Percentiles rank a stretch among this genome's conserved stretches.
phyloP scores from a whole-genome alignment of 92 coral and sea anemone species.

The Palythoa heliodiscus region DNA sequence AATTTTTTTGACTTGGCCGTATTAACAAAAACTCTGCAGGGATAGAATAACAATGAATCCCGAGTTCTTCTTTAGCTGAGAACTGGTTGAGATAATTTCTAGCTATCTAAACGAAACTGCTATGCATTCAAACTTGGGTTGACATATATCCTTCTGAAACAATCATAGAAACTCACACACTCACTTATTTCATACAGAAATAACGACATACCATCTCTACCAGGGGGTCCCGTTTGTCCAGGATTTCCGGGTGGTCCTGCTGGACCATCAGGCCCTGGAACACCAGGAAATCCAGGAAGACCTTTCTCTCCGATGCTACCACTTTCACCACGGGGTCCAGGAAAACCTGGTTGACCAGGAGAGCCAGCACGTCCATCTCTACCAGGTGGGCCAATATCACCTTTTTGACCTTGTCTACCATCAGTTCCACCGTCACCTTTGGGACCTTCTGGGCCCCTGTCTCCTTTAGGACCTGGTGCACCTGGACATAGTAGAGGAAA shows the following conservation, averaged over 20 bases:
- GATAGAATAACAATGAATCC: too few species aligned
- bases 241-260: conserved; percentile 47
- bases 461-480: conserved; percentile 18
- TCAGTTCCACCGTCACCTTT: conserved; percentile 18
- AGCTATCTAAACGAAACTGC: too few species aligned
- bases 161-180: too few species aligned
- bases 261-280: conserved; percentile 49
- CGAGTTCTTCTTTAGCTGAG: too few species aligned
- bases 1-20: too few species aligned
- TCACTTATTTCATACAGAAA: neutral
- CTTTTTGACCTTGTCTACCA: conserved; percentile 38
- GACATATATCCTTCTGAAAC: too few species aligned
- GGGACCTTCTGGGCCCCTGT: conserved; percentile 21
- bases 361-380: conserved; percentile 29
- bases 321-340: conserved; percentile 59
- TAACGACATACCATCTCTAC: conserved; percentile 38
- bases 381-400: conserved; percentile 31
- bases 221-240: conserved; percentile 49
- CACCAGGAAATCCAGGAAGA: conserved; percentile 40
- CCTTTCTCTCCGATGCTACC: conserved; percentile 78
- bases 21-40: too few species aligned
- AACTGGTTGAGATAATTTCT: too few species aligned
- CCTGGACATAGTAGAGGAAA: neutral
- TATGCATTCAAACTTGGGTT: too few species aligned
- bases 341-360: conserved; percentile 40